Percentiles rank a stretch among this genome's conserved stretches.
Conservation (phyloP, 2,888 invertebrate species). For the Acrobasis suavella region DNA sequence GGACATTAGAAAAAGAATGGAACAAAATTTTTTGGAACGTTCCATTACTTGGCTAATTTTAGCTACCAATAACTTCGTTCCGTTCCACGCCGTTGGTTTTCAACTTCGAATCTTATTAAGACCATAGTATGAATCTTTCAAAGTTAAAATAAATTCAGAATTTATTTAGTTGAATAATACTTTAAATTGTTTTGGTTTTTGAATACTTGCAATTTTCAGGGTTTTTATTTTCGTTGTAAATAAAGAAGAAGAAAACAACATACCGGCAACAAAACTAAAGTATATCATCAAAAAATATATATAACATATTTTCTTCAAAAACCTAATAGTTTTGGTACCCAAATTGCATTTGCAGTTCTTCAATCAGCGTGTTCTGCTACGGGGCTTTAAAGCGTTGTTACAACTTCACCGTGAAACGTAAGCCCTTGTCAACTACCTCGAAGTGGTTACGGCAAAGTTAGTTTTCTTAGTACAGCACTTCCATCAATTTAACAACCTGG, state of each 20-base stretch:
- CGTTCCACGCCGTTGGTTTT: slow-evolving; percentile 5
- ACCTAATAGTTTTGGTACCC: too few relatives aligned
- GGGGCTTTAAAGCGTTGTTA: neutral
- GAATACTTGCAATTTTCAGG: too few relatives aligned
- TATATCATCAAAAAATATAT: too few relatives aligned
- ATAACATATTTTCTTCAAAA: too few relatives aligned
- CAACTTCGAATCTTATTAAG: neutral
- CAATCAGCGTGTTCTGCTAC: too few relatives aligned
- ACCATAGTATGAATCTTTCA: neutral
- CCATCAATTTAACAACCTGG: slow-evolving; percentile 38
- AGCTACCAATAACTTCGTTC: slow-evolving; percentile 1
- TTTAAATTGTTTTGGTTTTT: too few relatives aligned
- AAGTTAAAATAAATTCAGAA: neutral
- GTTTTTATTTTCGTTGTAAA: too few relatives aligned
- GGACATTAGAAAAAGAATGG: neutral
- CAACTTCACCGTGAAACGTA: slow-evolving; percentile 45
- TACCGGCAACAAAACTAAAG: too few relatives aligned
- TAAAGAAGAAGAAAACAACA: too few relatives aligned
- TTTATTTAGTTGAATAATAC: neutral
- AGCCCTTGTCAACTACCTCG: slow-evolving; percentile 42
- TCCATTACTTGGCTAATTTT: slow-evolving; percentile 7
- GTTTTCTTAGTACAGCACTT: slow-evolving; percentile 43
- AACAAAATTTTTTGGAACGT: neutral
- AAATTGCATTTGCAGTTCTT: too few relatives aligned
- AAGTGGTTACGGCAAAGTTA: slow-evolving; percentile 40